Percentiles rank a stretch among this genome's conserved stretches.
phyloP scores from a whole-genome alignment of 1,140 invertebrate species.

The Ceratina australensis region DNA sequence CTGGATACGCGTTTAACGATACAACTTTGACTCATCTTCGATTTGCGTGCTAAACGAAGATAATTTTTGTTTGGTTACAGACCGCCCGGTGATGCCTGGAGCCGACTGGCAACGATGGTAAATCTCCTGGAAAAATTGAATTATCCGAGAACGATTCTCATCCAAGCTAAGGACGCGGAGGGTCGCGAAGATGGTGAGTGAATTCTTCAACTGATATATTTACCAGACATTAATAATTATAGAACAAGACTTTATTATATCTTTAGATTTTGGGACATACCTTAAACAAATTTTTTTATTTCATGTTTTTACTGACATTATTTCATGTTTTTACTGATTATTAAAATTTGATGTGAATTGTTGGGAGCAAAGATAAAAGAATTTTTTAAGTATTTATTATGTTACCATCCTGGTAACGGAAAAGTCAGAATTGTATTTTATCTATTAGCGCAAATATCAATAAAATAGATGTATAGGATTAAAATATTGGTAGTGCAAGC shows the following conservation, averaged over 20 bases:
- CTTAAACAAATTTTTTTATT: no score
- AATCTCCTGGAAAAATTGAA: conserved; percentile 86
- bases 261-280: no score
- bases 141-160: conserved; percentile 77
- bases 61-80: conserved; percentile 79
- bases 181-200: conserved; percentile 71
- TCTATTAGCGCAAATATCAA: no score
- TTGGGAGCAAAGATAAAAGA: no score
- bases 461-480: no score
- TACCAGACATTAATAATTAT: neutral
- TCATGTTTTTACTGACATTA: no score
- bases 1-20: neutral
- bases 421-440: no score
- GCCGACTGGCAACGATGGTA: conserved; percentile 87
- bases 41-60: neutral
- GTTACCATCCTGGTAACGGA: no score
- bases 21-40: conserved; percentile 6
- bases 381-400: no score
- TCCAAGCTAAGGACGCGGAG: conserved; percentile 67
- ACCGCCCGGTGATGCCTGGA: conserved; percentile 88
- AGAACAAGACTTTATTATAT: neutral
- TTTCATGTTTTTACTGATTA: no score
- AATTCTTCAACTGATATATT: neutral
- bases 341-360: no score
- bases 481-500: no score